These are phyloP conservation scores for Saccostrea echinata DNA, from an alignment of 1,140 invertebrate species.

Conservation along the genomic window DNA sequence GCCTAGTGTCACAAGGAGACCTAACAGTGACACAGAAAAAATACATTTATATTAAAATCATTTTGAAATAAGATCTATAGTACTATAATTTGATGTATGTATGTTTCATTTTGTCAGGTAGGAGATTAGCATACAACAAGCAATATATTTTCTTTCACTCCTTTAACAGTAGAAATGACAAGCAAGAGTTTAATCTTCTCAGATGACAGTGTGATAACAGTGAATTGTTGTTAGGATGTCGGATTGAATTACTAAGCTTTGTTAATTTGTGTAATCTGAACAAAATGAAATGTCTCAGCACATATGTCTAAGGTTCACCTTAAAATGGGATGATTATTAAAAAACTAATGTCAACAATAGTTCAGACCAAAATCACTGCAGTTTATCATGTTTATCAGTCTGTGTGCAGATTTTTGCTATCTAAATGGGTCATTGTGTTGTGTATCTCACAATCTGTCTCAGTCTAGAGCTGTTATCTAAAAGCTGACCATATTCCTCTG, in stretches of 20 bases:
- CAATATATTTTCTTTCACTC: too few species aligned
- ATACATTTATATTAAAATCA: neutral
- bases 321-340: neutral
- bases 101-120: neutral
- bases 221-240: too few species aligned
- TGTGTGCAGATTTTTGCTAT: neutral
- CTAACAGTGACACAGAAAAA: neutral
- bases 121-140: neutral
- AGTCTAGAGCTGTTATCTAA: neutral
- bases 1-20: neutral
- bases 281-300: neutral
- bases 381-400: neutral
- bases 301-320: neutral
- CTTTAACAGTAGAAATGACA: too few species aligned
- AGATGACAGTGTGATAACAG: too few species aligned
- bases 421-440: neutral
- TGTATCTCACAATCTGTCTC: too few species aligned
- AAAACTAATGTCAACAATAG: neutral
- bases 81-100: neutral
- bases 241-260: neutral
- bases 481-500: neutral
- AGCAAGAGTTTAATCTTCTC: too few species aligned
- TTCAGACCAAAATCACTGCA: neutral
- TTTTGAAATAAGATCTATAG: constrained; percentile 24
- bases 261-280: neutral